phyloP scores from a whole-genome alignment of 2,113 vertebrate species.

The Sitta europaea region DNA sequence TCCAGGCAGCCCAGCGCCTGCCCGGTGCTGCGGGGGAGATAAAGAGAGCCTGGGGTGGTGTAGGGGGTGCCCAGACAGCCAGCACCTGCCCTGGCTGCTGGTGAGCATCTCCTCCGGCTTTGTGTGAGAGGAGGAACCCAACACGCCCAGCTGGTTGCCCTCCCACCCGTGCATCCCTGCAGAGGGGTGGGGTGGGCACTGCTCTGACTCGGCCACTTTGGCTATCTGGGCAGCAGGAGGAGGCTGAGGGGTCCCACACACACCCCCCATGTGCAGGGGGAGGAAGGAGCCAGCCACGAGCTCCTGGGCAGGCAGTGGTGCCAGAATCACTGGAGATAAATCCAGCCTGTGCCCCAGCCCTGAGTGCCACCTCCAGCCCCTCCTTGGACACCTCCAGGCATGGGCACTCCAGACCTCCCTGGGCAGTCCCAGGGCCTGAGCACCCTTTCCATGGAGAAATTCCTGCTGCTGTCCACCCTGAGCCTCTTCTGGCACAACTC shows the following conservation, averaged over 20 bases:
- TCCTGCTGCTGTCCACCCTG: neutral
- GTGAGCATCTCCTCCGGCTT: neutral
- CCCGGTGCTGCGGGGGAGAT: neutral
- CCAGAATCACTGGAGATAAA: neutral
- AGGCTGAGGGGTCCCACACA: neutral
- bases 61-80: rapidly evolving
- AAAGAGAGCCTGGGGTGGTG: rapidly evolving
- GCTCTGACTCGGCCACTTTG: rapidly evolving
- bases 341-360: neutral
- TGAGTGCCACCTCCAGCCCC: neutral
- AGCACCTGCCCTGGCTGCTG: neutral
- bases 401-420: neutral
- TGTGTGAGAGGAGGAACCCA: neutral
- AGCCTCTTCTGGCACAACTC: neutral
- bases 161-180: neutral
- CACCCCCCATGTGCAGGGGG: rapidly evolving
- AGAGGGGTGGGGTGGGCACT: neutral
- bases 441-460: neutral
- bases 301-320: neutral
- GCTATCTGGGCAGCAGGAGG: rapidly evolving
- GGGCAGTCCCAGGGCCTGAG: neutral
- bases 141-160: rapidly evolving
- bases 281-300: rapidly evolving
- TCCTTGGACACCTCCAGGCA: neutral
- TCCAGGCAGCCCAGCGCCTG: rapidly evolving